A percentile compares a stretch with the other conserved stretches of the same genome.
Conservation (phyloP, 1,140 invertebrate species). For the Acromyrmex heyeri region DNA sequence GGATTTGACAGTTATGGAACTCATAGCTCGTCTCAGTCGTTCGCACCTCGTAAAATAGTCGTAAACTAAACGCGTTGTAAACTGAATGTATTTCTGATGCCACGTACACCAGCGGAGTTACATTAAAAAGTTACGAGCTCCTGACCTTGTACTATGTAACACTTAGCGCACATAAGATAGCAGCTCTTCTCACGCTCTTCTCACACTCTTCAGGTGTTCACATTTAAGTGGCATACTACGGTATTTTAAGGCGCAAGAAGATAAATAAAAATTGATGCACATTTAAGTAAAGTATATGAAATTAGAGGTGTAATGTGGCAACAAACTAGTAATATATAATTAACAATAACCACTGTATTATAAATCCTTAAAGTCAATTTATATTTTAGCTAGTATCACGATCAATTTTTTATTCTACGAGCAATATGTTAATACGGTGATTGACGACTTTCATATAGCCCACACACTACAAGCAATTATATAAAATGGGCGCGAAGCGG, state of each 20-base stretch:
- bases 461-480: conserved; percentile 9
- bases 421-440: conserved; percentile 45
- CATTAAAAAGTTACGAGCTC: conserved; percentile 52
- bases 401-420: conserved; percentile 4
- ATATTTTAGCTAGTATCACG: neutral
- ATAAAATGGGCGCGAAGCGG: conserved; percentile 30
- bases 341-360: neutral
- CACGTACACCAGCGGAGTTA: conserved; percentile 18
- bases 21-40: conserved; percentile 82
- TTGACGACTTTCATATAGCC: neutral
- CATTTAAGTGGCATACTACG: neutral
- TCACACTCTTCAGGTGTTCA: neutral
- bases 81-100: conserved; percentile 67
- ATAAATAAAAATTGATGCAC: neutral
- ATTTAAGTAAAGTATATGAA: neutral
- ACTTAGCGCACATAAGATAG: conserved; percentile 10
- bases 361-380: neutral
- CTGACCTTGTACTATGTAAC: conserved; percentile 45
- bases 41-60: conserved; percentile 84
- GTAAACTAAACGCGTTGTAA: conserved; percentile 82
- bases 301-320: neutral
- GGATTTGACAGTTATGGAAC: conserved; percentile 85
- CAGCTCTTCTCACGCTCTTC: neutral
- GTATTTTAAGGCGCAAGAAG: neutral
- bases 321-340: neutral